Base-by-base conservation (phyloP, 1,140 invertebrate genomes). In the Delia radicum region DNA sequence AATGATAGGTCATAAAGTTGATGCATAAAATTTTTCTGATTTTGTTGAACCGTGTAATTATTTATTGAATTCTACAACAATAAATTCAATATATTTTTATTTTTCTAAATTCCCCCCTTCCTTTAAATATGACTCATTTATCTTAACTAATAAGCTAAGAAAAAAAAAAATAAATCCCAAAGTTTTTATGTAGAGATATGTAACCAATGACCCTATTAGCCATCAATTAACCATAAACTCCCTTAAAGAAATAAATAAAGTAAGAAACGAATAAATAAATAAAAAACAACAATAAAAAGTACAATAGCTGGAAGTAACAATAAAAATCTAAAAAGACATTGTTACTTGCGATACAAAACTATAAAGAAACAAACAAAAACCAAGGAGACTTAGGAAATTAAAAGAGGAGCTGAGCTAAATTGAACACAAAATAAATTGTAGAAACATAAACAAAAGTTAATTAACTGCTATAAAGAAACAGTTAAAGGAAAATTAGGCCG, bases 361-460 rank as follows among this genome's bases (percentile, higher is more conserved):
- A n/a, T n/a, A n/a, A 18, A 61, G 29, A 69, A 24, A 2, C 7
- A 69, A 33, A 7, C 3, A 5, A 15, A 18, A 26, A 31, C 24
- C 15, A 1, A 12, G 26, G 24, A 6, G 62, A 10, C 3, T 10
- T 24, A 69, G 65, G 62, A 65, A 65, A 65, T 65, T 65, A 65
- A 65, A 65, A 65, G 28, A 65, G 62, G n/a, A 69, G 65, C 65
- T 37, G 65, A 55, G 4, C 18, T 42, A 42, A 55, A 21, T 7
- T n/a, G n/a, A n/a, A n/a, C 18, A 21, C 65, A 33, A 33, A 12
- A 69, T 69, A 69, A 69, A 69, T 69, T 28, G 29, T 33, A 33
- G n/a, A n/a, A 69, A 69, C 65, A 69, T 69, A 69, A 69, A 69
- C 65, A 69, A 69, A 69, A 69, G 65, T 69, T 69, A 69, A 69